Evolutionary conservation across 2,113 vertebrate species (phyloP), one percentile per base, ranked within the genome.

Genomic region (Phainopepla nitens): DNA sequence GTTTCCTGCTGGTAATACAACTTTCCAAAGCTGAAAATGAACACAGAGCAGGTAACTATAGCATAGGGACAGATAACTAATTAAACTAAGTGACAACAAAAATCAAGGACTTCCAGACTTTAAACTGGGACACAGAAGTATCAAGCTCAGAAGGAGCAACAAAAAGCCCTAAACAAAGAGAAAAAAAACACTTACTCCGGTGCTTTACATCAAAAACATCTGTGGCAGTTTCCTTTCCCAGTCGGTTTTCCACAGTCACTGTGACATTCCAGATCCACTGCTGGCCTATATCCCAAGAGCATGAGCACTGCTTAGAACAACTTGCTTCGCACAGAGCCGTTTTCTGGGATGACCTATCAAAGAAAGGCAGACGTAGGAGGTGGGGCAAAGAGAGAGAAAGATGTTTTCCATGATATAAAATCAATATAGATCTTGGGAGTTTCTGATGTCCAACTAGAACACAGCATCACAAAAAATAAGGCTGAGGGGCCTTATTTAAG

Each of bases 221-320:
- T 12, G 2, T 71, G 70, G 93, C 90, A 29, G 87, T 92, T 87
- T 92, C 96, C 49, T 89, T 95, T 68, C 98, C 97, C 23, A 98
- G 58, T 7, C 47, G 4, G 50, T 98, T 98, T 96, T 96, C 89
- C 68, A 97, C 92, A 21, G 47, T 72, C 84, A 98, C 18, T 14
- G 95, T 98, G 62, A 98, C 87, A 84, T 98, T 98, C 57, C 82
- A 98, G 7, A 36, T 79, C 66, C 50, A 82, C 91, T 98, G 97
- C 13, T 81, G 42, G 36, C 64, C 73, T 56, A 96, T 64, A 69
- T 86, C 11, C 98, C 97, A 98, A 80, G 61, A 35, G 80, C 98
- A 98, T 0, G 22, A 69, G 41, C 83, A 97, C 8, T 57, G 57
- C 20, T 70, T 2, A 91, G 75, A 56, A 70, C 82, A 88, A 49